Conservation (phyloP, 2,888 invertebrate species). For the Scelioninae gen. 1 region DNA sequence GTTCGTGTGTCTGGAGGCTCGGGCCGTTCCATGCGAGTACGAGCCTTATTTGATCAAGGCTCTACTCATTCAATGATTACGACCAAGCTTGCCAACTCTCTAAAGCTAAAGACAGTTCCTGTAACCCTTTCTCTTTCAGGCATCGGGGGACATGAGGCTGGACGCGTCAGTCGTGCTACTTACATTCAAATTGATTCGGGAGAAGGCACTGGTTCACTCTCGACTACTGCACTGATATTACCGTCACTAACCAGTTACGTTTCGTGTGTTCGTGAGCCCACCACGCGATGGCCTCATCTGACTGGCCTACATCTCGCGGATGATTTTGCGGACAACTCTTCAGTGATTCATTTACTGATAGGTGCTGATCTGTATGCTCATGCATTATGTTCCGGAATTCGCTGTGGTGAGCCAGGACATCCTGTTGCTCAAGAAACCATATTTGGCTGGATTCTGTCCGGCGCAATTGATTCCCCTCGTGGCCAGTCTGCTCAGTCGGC, state of each 20-base stretch:
- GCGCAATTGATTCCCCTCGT: no score
- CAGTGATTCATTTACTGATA: not conserved
- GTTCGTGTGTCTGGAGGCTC: not conserved
- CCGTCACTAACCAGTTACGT: not conserved
- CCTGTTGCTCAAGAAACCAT: no score
- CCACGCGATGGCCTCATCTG: not conserved
- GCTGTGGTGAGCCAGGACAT: not conserved
- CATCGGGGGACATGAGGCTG: not conserved
- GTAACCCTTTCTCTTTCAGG: not conserved
- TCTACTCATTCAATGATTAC: conserved; percentile 23
- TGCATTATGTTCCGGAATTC: not conserved
- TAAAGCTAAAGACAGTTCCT: not conserved
- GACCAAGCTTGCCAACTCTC: not conserved
- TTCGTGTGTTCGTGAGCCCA: not conserved
- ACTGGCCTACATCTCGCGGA: not conserved
- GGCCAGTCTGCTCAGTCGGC: no score
- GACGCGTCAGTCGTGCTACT: not conserved
- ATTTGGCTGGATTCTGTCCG: no score
- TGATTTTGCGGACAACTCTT: not conserved
- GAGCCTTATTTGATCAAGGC: conserved; percentile 24
- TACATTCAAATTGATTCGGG: not conserved
- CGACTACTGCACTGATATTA: not conserved
- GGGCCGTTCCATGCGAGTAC: conserved; percentile 1
- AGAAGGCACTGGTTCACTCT: not conserved
- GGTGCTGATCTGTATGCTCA: not conserved